Evolutionary conservation across 2,888 invertebrate genomes (phyloP), one percentile per base, ranked within the genome.

Genomic region (Alentia gelatinosa): DNA sequence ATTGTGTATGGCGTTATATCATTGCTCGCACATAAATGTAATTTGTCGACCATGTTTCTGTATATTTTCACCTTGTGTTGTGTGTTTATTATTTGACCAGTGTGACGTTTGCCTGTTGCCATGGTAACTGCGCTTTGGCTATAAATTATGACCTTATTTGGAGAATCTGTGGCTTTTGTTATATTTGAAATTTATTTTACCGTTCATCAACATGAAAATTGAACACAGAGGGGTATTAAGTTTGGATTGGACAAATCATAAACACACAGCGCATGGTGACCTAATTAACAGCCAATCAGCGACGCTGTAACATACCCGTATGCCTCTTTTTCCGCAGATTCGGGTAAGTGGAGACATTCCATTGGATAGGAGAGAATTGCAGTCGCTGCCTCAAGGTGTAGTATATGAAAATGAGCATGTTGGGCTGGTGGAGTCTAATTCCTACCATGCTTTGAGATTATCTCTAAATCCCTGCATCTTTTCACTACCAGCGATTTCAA

Each of bases 291-390:
- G 79, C 79, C 79, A 79, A 79, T 79, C 79, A 79, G 39, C 79
- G 12, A 12, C 35, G 37, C 37, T 79, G 79, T 79, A 79, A 79
- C 79, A 79, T 35, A 23, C 39, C 35, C 79, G 37, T 79, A 12
- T 79, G 1, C 39, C 35, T 79, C 30, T 86, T 30, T 86, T 86
- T 47, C 50, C 86, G 30, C 86, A 86, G 86, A 86, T 86, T 26
- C 86, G 86, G 86, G 86, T 86, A 86, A 86, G 86, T 86, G 86
- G 86, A 12, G 19, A 23, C 42, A 47, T 47, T 42, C 86, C 42
- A 86, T 86, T 86, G 40, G 79, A 79, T 79, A 68, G 79, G 37
- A 23, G 79, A 37, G 79, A 39, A n/a, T 74, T 35, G 79, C 37
- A 79, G 79, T 37, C 19, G 39, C 39, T 15, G 79, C 5, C 15